Conservation (phyloP, 2,797 vertebrate species). For the Molossus alvarezi region DNA sequence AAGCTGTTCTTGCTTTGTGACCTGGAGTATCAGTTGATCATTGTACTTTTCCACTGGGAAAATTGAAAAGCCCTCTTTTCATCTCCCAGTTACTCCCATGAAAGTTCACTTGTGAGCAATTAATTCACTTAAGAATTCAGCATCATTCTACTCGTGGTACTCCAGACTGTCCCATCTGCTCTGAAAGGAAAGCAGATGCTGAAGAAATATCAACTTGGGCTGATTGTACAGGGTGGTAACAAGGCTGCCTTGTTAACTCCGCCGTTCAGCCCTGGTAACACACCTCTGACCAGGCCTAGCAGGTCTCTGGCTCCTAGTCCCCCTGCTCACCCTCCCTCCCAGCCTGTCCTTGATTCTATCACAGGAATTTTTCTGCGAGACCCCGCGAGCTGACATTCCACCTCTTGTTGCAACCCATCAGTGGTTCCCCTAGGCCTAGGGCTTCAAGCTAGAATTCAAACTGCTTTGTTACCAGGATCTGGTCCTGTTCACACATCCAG, state of each 20-base stretch:
- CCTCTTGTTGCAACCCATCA: not conserved
- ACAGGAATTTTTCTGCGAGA: not conserved
- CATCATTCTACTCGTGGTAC: not conserved
- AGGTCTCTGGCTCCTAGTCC: not conserved
- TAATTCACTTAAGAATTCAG: conserved; percentile 1
- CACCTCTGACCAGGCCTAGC: not conserved
- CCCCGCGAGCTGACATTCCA: not conserved
- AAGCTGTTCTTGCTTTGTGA: conserved; percentile 27
- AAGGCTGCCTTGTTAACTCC: not conserved
- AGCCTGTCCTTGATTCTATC: not conserved
- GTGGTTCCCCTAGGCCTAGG: not conserved
- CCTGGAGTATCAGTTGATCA: not conserved
- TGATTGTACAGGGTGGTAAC: not conserved
- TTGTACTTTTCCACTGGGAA: not conserved
- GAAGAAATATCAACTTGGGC: not conserved
- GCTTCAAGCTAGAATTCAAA: not conserved
- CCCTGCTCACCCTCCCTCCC: not conserved
- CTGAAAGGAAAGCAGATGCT: conserved; percentile 21
- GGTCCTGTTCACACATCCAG: not conserved
- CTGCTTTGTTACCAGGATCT: not conserved
- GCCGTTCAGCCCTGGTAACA: not conserved
- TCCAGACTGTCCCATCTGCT: conserved; percentile 19
- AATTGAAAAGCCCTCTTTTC: not conserved
- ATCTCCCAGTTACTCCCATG: not conserved
- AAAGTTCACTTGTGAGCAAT: conserved; percentile 23